Evolutionary conservation across 2,113 vertebrate species (phyloP).

Genomic region (Acrocephalus kingi): DNA sequence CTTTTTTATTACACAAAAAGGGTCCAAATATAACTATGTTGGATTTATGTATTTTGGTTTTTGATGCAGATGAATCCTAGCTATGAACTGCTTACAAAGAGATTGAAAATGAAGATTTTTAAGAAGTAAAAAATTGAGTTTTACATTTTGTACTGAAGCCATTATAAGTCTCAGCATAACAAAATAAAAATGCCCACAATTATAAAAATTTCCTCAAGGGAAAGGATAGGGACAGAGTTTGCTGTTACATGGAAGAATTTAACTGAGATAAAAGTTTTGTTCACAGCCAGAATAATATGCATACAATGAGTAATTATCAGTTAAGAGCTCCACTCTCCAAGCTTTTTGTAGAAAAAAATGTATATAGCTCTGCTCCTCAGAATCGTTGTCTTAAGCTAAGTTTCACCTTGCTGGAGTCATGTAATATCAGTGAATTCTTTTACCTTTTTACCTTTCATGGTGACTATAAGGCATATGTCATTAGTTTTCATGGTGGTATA

Average conservation of each 20-base stretch:
- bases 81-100: background rate
- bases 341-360: background rate
- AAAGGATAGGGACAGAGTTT: background rate
- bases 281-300: background rate
- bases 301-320: background rate
- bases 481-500: background rate
- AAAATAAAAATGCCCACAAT: background rate
- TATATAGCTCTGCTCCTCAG: background rate
- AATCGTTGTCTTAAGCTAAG: background rate
- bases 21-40: fast-evolving
- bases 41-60: background rate
- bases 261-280: background rate
- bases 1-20: background rate
- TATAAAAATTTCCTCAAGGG: background rate
- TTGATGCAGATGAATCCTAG: background rate
- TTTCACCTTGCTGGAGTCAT: background rate
- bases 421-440: background rate
- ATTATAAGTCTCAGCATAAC: background rate
- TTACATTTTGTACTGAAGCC: background rate
- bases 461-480: background rate
- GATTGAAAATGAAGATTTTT: background rate
- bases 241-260: background rate
- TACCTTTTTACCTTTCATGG: background rate
- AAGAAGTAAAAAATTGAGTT: background rate
- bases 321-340: background rate